Conservation (phyloP, 2,797 vertebrate genomes). For the Streptopelia turtur region DNA sequence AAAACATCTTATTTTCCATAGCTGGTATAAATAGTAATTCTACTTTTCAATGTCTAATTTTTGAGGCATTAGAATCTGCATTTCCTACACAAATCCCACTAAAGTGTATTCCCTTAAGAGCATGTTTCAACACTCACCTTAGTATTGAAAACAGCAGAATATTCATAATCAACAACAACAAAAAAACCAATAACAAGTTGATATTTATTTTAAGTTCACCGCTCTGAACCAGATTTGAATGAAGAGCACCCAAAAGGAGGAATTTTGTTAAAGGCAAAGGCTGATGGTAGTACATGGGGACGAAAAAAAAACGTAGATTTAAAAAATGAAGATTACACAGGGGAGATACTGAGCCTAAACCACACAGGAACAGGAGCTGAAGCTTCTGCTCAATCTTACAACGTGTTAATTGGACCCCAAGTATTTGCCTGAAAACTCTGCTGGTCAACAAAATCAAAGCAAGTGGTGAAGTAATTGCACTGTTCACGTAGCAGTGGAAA, state of each 20-base stretch:
- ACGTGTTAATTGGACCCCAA: neutral
- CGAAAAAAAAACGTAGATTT: neutral
- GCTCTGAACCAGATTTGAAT: neutral
- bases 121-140: neutral
- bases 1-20: neutral
- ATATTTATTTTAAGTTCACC: neutral
- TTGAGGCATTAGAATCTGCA: neutral
- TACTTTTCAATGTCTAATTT: neutral
- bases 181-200: neutral
- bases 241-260: neutral
- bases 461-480: neutral
- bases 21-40: neutral
- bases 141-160: neutral
- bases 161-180: neutral
- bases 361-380: neutral
- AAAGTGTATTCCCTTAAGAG: neutral
- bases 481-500: neutral
- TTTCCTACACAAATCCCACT: neutral
- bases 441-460: constrained; percentile 53
- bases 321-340: neutral
- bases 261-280: neutral
- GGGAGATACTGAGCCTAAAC: neutral
- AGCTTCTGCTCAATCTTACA: neutral
- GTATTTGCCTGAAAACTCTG: neutral
- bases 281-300: neutral